These are phyloP conservation scores for Heteropelma amictum DNA, from an alignment of 2,888 invertebrate species.

Conservation along the genomic window DNA sequence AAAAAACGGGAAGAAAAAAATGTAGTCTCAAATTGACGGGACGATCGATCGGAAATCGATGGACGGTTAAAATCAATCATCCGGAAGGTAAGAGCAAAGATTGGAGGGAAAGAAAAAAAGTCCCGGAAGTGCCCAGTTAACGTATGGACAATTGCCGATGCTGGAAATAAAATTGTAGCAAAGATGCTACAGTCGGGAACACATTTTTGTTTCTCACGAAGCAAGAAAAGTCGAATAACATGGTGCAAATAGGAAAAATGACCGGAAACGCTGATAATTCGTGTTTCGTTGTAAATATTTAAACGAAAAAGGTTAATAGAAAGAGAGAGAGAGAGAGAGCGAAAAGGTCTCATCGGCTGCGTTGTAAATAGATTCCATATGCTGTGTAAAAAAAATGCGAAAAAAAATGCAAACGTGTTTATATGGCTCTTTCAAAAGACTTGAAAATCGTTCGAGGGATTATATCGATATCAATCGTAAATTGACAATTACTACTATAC, in stretches of 20 bases:
- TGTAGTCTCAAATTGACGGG: too few species aligned
- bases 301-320: too few species aligned
- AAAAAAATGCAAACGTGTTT: constrained; percentile 40
- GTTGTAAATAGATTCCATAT: constrained; percentile 46
- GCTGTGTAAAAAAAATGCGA: constrained; percentile 7
- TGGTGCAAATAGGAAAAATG: background rate
- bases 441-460: constrained; percentile 27
- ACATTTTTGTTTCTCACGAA: too few species aligned
- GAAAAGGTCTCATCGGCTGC: background rate
- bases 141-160: too few species aligned
- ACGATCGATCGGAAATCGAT: too few species aligned
- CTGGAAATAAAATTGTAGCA: too few species aligned
- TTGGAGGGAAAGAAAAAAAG: too few species aligned
- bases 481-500: constrained; percentile 34
- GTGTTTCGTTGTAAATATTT: constrained; percentile 44
- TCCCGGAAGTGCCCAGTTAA: too few species aligned
- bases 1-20: background rate
- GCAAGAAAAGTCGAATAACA: too few species aligned
- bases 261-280: background rate
- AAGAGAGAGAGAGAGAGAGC: background rate
- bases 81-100: too few species aligned
- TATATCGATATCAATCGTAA: constrained; percentile 27
- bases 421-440: constrained; percentile 34
- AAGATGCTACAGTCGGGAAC: too few species aligned
- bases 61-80: too few species aligned